Evolutionary conservation across 2,888 invertebrate species (phyloP).

Genomic region (Acanthosoma haemorrhoidale): DNA sequence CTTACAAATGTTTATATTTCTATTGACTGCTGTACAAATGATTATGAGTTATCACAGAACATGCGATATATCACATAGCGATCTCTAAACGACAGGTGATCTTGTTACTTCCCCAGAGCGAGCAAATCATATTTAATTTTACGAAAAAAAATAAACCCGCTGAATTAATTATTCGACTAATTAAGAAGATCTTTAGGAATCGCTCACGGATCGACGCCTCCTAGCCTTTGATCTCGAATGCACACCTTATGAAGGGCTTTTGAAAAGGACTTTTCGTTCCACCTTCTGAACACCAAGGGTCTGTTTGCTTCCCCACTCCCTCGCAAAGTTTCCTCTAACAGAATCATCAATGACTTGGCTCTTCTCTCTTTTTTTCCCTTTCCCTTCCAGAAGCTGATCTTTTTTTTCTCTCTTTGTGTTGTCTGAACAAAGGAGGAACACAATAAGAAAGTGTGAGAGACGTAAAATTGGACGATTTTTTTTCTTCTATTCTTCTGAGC

Average conservation of each 20-base stretch:
- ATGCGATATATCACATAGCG: too few relatives aligned
- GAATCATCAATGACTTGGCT: neutral
- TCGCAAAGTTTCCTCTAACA: neutral
- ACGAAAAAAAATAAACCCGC: too few relatives aligned
- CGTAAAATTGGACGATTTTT: neutral
- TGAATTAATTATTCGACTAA: too few relatives aligned
- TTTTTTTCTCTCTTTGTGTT: neutral
- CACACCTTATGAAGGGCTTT: neutral
- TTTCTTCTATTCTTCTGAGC: neutral
- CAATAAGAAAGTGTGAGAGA: neutral
- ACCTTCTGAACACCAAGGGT: neutral
- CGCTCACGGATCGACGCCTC: neutral
- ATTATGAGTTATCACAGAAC: too few relatives aligned
- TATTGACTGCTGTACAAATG: too few relatives aligned
- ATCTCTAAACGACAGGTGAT: too few relatives aligned
- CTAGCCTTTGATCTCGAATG: neutral
- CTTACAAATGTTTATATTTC: too few relatives aligned
- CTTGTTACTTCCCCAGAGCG: too few relatives aligned
- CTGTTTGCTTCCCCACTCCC: neutral
- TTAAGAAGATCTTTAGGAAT: neutral
- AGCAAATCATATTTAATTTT: too few relatives aligned
- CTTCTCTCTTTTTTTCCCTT: neutral
- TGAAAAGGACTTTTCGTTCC: neutral
- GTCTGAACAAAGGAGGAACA: neutral
- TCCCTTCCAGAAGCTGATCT: neutral